Evolutionary conservation across 2,113 vertebrate species (phyloP).

Genomic region (Gavialis gangeticus): DNA sequence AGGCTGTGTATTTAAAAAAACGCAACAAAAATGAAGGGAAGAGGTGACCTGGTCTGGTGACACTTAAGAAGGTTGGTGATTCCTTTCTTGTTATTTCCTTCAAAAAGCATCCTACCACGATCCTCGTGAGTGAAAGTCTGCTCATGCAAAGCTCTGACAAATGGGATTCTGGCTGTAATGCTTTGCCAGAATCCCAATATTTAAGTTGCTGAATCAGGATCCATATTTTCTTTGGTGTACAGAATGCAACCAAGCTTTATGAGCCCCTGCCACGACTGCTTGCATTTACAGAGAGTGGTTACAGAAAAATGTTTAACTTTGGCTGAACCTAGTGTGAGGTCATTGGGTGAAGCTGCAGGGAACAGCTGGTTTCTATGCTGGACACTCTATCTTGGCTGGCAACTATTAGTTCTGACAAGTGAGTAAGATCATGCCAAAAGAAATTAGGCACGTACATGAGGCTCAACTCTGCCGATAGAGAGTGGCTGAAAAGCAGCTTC

Average conservation of each 20-base stretch:
- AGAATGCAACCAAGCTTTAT: conserved; percentile 24
- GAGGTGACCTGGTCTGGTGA: neutral
- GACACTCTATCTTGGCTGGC: conserved; percentile 59
- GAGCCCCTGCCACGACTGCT: conserved; percentile 3
- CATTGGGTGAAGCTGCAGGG: conserved; percentile 46
- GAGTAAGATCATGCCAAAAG: conserved; percentile 25
- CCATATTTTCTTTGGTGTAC: neutral
- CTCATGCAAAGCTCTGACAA: neutral
- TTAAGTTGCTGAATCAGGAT: neutral
- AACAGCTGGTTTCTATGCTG: conserved; percentile 63
- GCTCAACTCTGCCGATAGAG: neutral
- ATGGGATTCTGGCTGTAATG: neutral
- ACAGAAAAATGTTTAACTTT: conserved; percentile 62
- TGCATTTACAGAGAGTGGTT: conserved; percentile 48
- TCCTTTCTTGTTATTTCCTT: neutral
- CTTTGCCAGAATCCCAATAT: neutral
- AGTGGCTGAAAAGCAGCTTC: conserved; percentile 8
- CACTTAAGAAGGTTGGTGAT: neutral
- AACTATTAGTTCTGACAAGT: conserved; percentile 14
- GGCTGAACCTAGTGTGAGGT: conserved; percentile 42
- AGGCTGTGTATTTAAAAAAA: neutral
- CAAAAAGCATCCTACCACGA: neutral
- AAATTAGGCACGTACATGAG: neutral
- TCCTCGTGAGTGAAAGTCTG: neutral
- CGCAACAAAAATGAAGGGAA: neutral